Base-by-base conservation (phyloP, 2,797 vertebrate species). In the Podarcis lilfordi region DNA sequence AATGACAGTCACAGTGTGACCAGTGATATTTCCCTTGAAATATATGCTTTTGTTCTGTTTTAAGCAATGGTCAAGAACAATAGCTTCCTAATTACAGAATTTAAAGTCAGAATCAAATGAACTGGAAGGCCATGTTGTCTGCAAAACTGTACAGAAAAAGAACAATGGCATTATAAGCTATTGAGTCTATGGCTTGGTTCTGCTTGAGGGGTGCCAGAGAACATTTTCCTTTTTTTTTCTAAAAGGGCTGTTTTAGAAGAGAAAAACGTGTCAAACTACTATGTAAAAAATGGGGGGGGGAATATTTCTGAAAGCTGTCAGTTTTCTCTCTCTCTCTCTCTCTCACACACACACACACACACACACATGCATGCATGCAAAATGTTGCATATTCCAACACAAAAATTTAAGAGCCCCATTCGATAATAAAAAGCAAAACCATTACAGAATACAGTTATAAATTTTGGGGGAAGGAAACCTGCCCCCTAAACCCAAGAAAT, bases 401-500 rank as follows among this genome's bases (percentile, higher is more conserved):
- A 87, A 88, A 80, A 64, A 50, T 91, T 87, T 75, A 87, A 90
- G 82, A 61, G 37, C 71, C 35, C 86, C 88, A 64, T 50, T 17
- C 75, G 66, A 66, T 86, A 90, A 93, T 89, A 87, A 93, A 91
- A 80, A 91, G 79, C 84, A 85, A 86, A 89, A 82, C 19, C 83
- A 32, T 84, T 45, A 5, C 76, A 43, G 83, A 91, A 71, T 90
- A 90, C 82, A 86, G 86, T 89, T 81, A 78, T 45, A 69, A 84
- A 80, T 88, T 55, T 55, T 15, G 50, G 13, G 13, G 50, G 50
- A 15, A 55, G 13, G 11, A 55, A 55, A 55, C 50, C 50, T 1
- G 43, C 8, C 50, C 50, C 50, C 13, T 55, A 55, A 50, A 55
- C 50, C 50, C 50, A 55, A 55, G 50, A 55, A 55, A 55, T 55